These are phyloP conservation scores for Halictus rubicundus DNA, from an alignment of 1,140 invertebrate species.

Conservation along the genomic window DNA sequence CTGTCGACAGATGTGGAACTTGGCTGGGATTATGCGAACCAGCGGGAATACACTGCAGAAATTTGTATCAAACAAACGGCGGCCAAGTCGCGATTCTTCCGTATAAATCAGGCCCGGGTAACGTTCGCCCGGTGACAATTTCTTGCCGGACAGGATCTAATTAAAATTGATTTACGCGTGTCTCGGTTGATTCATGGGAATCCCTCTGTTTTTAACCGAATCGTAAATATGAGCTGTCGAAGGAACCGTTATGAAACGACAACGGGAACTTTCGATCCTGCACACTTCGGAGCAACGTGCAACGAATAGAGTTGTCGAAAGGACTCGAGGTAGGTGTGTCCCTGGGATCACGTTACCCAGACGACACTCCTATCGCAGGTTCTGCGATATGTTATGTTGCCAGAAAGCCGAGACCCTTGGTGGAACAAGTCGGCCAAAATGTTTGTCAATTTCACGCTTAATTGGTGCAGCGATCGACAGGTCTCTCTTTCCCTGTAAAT, in stretches of 20 bases:
- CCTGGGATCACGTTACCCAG: slow-evolving; percentile 46
- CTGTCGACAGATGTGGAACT: slow-evolving; percentile 39
- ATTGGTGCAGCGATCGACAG: slow-evolving; percentile 43
- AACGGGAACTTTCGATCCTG: neutral
- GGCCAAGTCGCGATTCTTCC: slow-evolving; percentile 20
- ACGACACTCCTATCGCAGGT: slow-evolving; percentile 29
- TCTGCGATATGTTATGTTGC: slow-evolving; percentile 31
- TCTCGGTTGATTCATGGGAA: slow-evolving; percentile 3
- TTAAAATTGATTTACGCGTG: slow-evolving; percentile 15
- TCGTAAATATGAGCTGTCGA: neutral
- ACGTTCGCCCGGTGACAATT: slow-evolving; percentile 6
- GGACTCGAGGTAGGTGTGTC: slow-evolving; percentile 35
- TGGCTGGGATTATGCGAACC: slow-evolving; percentile 36
- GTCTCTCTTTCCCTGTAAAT: slow-evolving; percentile 21
- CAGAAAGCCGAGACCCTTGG: slow-evolving; percentile 48
- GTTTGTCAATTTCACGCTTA: slow-evolving; percentile 59
- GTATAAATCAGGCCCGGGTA: slow-evolving; percentile 8
- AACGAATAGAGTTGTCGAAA: slow-evolving; percentile 31
- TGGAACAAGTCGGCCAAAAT: slow-evolving; percentile 38
- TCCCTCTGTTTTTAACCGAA: neutral
- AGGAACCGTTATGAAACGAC: neutral
- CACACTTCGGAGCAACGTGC: neutral
- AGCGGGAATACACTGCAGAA: slow-evolving; percentile 30
- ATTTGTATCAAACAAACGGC: slow-evolving; percentile 34
- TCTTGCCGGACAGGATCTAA: neutral